Evolutionary conservation across 2,113 vertebrate genomes (phyloP), one percentile per base, ranked within the genome.

Genomic region (Cottus gobio): DNA sequence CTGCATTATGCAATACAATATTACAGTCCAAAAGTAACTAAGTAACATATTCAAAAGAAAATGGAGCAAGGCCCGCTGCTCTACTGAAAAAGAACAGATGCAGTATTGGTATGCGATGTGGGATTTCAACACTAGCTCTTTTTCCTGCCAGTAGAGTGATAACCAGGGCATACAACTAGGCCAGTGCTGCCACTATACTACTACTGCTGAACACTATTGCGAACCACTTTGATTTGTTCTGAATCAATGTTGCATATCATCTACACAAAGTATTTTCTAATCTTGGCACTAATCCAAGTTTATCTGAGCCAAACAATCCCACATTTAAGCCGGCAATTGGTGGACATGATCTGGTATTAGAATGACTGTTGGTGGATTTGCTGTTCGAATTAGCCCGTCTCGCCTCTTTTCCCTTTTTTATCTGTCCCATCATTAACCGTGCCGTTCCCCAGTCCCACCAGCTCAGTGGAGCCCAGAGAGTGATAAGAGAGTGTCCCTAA

Each of bases 191-290:
- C 9, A 22, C 24, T 28, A 20, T 34, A 31, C 30, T 20, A n/a
- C 58, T 39, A 20, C 42, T 50, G 26, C n/a, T 70, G 22, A 50
- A 56, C 50, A 46, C 15, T 20, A n/a, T 48, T 28, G 8, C 34
- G 61, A 56, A 82, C 77, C 63, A 26, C 18, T 79, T 77, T 28
- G n/a, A 72, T 87, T 82, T 82, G 61, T 75, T 80, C 81, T 62
- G 12, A 63, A 52, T 81, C 77, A 80, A 65, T 80, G 71, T 73
- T 85, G 52, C 15, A 24, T 4, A 58, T 79, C 71, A 77, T 71
- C 42, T n/a, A 12, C 61, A 69, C 79, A 67, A 70, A 60, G 36
- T 71, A 26, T 61, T 56, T 56, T 88, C 64, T 75, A 64, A 86
- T 82, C 79, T 72, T 46, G 31, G 24, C 1, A 30, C 30, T 82